Evolutionary conservation across 2,113 vertebrate genomes (phyloP), one percentile per base, ranked within the genome.

Genomic region (Ciconia stormi): DNA sequence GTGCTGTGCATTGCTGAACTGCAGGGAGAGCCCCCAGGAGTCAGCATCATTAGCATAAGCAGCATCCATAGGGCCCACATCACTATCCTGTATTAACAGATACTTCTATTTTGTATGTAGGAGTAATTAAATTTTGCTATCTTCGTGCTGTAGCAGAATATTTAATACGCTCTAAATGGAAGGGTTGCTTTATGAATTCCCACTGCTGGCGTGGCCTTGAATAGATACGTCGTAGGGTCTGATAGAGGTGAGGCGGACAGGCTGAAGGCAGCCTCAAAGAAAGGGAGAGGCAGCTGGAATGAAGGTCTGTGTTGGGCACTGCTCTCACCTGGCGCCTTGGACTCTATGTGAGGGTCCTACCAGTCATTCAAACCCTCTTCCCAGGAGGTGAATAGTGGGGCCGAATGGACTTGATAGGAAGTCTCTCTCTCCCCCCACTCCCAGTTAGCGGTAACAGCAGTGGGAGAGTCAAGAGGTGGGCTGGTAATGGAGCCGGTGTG

Each of bases 171-270:
- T 49, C 26, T 65, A 78, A 89, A 71, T 25, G 10, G 73, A 82
- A 18, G 30, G 2, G 6, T 47, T 5, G 4, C 42, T 50, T 87
- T 56, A 66, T 20, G 42, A 80, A 71, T 40, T 90, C 56, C 70
- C 5, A 26, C 29, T 26, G 21, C 36, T 90, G 44, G 10, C 38
- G 27, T 16, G 56, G 65, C 23, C 52, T 61, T 76, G 32, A 89
- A 67, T 34, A 77, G 62, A 23, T n/a, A 16, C 0, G 0, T 49
- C 0, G 1, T 29, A 23, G 46, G 23, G 11, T 65, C 9, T 70
- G 27, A 40, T 2, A 59, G 46, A 74, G 14, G 21, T n/a, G 36
- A 66, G 36, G 18, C 79, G 32, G 19, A 53, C 5, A 25, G 61
- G 42, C 23, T 53, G 71, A 67, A 53, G 49, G 11, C 30, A 82